Conservation (phyloP, 2,797 vertebrate genomes). For the Enteromius afrohamiltoni region DNA sequence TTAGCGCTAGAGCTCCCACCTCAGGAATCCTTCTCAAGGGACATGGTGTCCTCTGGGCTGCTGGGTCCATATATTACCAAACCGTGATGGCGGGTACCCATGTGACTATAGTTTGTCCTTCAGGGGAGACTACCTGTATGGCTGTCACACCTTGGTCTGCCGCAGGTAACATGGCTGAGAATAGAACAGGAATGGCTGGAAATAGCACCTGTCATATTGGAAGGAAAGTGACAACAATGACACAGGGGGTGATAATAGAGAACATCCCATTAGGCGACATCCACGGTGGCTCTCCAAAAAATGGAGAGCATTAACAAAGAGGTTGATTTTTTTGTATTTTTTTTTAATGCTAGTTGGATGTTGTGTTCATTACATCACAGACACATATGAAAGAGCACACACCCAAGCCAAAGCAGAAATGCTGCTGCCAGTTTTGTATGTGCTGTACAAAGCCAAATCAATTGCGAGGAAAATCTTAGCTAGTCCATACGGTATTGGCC, state of each 20-base stretch:
- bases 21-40: constrained; percentile 33
- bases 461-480: neutral
- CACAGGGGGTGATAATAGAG: constrained; percentile 16
- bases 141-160: constrained; percentile 26
- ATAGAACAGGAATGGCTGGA: constrained; percentile 38
- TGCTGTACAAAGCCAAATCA: constrained; percentile 13
- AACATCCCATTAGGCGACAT: constrained; percentile 30
- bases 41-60: constrained; percentile 44
- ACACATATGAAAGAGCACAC: neutral
- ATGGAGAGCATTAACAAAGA: constrained; percentile 15
- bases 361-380: constrained; percentile 15
- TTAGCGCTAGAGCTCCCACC: constrained; percentile 29
- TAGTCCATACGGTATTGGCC: neutral
- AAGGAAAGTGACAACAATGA: constrained; percentile 38
- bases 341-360: neutral
- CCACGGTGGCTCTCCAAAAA: constrained; percentile 1
- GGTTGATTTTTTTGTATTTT: neutral
- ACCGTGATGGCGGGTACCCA: constrained; percentile 18
- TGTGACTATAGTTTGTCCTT: constrained; percentile 41
- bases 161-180: constrained; percentile 45
- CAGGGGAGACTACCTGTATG: constrained; percentile 39
- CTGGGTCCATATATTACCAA: constrained; percentile 36
- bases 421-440: neutral
- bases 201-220: constrained; percentile 23
- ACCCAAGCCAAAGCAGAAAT: neutral